A percentile compares a stretch with the other conserved stretches of the same genome.
Evolutionary conservation across 2,113 vertebrate species (phyloP).

Genomic region (Odobenus rosmarus): DNA sequence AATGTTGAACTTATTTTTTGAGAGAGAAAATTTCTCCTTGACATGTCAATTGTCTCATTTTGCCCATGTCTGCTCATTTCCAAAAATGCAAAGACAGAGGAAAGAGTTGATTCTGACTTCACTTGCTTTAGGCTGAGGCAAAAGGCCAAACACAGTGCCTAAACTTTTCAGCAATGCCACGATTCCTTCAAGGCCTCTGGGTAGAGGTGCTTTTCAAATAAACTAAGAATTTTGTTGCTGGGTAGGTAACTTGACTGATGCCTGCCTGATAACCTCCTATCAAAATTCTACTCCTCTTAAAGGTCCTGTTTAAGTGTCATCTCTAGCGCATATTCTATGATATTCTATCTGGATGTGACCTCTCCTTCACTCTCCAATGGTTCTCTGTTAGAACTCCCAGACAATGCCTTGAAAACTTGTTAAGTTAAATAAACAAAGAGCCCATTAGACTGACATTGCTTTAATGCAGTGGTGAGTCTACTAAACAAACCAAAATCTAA

Average conservation of each 20-base stretch:
- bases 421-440: neutral
- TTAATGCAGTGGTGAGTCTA: neutral
- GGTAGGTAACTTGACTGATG: neutral
- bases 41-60: neutral
- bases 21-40: slow-evolving; percentile 32
- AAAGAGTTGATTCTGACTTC: neutral
- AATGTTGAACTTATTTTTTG: neutral
- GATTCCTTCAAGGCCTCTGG: neutral
- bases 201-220: neutral
- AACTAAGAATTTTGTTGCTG: neutral
- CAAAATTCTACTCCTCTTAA: neutral
- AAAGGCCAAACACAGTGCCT: neutral
- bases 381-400: neutral
- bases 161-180: neutral
- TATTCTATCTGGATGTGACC: neutral
- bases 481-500: neutral
- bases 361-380: neutral
- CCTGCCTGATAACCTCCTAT: neutral
- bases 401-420: neutral
- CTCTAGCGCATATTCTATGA: neutral
- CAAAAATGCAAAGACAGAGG: slow-evolving; percentile 7
- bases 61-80: slow-evolving; percentile 23
- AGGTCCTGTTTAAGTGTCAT: neutral
- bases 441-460: neutral
- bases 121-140: neutral